phyloP scores from a whole-genome alignment of 2,113 vertebrate species.

The Catharus bicknelli region DNA sequence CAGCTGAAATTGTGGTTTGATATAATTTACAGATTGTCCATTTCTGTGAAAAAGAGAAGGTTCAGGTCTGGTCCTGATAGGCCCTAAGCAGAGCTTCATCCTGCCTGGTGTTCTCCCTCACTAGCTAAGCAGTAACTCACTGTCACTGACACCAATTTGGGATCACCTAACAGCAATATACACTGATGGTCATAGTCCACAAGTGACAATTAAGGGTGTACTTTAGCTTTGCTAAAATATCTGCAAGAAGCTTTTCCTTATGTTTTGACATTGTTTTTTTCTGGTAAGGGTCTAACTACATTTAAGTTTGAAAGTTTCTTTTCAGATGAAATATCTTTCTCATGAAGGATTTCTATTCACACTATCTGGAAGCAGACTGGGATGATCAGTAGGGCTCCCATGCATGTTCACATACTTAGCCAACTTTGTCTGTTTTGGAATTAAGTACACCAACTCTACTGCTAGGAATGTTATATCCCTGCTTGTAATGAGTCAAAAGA shows the following conservation, averaged over 20 bases:
- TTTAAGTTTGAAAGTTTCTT: background rate
- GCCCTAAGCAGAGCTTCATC: background rate
- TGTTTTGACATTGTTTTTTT: background rate
- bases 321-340: background rate
- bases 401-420: accelerated
- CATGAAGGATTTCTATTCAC: background rate
- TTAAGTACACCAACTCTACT: background rate
- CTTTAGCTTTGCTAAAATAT: background rate
- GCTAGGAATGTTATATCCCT: background rate
- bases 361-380: background rate
- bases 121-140: background rate
- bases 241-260: background rate
- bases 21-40: background rate
- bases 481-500: background rate
- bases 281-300: background rate
- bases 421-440: background rate
- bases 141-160: background rate
- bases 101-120: background rate
- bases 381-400: background rate
- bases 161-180: background rate
- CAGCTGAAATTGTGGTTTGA: background rate
- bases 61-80: background rate
- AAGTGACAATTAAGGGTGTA: background rate
- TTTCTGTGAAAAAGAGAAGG: background rate
- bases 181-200: background rate